These are phyloP conservation scores for Geophilus truncorum DNA, from an alignment of 2,888 invertebrate genomes.

Conservation along the genomic window DNA sequence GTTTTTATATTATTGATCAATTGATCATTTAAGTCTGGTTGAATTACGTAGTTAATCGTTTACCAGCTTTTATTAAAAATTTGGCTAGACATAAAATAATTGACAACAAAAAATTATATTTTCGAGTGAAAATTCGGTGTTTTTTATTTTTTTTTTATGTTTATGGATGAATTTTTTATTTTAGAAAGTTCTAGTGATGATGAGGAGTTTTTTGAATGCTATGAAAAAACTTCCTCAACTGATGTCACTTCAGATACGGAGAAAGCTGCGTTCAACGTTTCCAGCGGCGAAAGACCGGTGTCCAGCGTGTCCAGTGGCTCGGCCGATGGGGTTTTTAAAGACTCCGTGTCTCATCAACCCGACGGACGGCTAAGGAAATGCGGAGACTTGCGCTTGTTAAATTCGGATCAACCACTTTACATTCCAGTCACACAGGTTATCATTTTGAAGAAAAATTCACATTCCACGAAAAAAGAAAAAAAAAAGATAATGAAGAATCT, in stretches of 20 bases:
- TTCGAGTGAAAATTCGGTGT: no score
- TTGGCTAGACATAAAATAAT: no score
- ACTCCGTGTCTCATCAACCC: constrained; percentile 58
- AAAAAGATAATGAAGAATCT: no score
- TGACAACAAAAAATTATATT: no score
- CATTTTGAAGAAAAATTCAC: neutral
- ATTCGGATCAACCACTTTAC: constrained; percentile 66
- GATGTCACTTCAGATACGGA: constrained; percentile 32
- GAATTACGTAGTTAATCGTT: no score
- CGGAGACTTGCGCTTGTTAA: constrained; percentile 62
- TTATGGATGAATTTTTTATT: constrained; percentile 35
- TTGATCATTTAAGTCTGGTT: no score
- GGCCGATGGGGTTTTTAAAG: constrained; percentile 3
- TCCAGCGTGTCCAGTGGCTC: neutral
- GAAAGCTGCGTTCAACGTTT: neutral
- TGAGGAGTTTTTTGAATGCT: constrained; percentile 70
- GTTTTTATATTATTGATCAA: no score
- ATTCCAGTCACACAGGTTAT: constrained; percentile 66
- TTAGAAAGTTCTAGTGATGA: constrained; percentile 50
- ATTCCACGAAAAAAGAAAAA: neutral
- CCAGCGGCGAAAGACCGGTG: neutral
- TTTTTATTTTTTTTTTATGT: neutral
- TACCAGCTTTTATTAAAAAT: no score
- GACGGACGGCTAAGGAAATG: constrained; percentile 66
- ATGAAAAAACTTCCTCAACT: constrained; percentile 39